Percentiles rank a stretch among this genome's conserved stretches.
Evolutionary conservation across 2,113 vertebrate species (phyloP).

Genomic region (Rhodinocichla rosea): DNA sequence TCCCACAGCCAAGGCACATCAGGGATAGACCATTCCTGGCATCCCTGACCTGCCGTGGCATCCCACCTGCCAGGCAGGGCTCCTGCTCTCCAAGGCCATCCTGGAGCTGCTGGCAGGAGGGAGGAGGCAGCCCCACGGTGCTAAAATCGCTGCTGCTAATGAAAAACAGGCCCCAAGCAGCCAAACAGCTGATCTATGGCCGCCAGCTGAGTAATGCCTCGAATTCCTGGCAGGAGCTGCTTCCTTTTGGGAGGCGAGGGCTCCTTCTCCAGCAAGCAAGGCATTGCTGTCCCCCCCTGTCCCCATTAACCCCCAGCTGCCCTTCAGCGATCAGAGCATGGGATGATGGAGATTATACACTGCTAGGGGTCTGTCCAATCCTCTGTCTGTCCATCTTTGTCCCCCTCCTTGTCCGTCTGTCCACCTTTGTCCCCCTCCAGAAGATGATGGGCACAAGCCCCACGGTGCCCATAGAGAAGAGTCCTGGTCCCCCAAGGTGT

Average conservation of each 20-base stretch:
- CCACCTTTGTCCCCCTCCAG: neutral
- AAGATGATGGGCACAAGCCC: neutral
- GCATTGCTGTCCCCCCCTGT: neutral
- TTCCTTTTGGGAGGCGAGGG: neutral
- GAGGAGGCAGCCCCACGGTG: neutral
- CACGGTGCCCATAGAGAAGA: fast-evolving
- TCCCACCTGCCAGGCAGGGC: neutral
- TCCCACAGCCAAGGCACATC: fast-evolving
- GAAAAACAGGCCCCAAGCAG: neutral
- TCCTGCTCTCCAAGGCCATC: fast-evolving
- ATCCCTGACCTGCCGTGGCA: fast-evolving
- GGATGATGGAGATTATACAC: fast-evolving
- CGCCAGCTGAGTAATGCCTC: slow-evolving; percentile 5
- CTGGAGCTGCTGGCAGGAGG: neutral
- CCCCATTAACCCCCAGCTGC: fast-evolving
- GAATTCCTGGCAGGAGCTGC: slow-evolving; percentile 41
- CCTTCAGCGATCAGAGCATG: neutral
- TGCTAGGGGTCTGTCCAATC: neutral
- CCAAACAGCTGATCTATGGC: neutral
- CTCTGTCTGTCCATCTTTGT: neutral
- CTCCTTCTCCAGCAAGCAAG: neutral
- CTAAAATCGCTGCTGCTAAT: neutral
- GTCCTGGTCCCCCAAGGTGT: neutral
- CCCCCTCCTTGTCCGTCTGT: too few species aligned
- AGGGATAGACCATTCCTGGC: neutral